Percentiles rank a stretch among this genome's conserved stretches.
Conservation (phyloP, 2,113 vertebrate genomes). For the Bufo bufo region DNA sequence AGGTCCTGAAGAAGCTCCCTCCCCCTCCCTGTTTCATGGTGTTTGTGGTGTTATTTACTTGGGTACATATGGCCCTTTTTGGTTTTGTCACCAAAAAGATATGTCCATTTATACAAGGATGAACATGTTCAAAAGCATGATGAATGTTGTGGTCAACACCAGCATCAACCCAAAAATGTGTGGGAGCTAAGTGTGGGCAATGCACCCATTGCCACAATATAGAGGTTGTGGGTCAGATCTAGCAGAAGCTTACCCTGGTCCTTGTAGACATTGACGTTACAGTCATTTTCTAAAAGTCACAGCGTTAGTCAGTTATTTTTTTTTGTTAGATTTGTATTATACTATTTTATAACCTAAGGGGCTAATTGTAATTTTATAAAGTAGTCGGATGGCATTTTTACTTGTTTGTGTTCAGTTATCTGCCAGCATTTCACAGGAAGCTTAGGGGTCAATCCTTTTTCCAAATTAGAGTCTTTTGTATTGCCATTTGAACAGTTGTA, state of each 20-base stretch:
- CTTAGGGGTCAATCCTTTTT: neutral
- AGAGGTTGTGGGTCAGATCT: neutral
- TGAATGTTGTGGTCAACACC: neutral
- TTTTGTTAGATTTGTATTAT: neutral
- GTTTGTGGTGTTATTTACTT: no score
- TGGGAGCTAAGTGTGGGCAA: neutral
- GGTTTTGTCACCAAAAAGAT: neutral
- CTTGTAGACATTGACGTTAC: neutral
- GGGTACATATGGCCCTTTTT: no score
- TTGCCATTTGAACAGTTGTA: neutral
- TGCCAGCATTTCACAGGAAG: neutral
- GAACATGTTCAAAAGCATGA: neutral
- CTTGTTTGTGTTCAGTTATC: neutral
- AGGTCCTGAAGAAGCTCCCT: no score
- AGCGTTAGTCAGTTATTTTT: neutral
- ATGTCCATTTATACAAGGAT: neutral
- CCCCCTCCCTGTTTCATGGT: no score
- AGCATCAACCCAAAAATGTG: neutral
- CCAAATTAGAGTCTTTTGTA: neutral
- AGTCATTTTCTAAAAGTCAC: neutral
- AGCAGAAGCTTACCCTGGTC: neutral
- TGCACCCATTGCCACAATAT: neutral
- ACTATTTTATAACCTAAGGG: neutral
- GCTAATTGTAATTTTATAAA: neutral
- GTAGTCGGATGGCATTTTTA: neutral